A percentile compares a stretch with the other conserved stretches of the same genome.
Evolutionary conservation across 2,888 invertebrate genomes (phyloP).

Genomic region (Eupeodes latifasciatus): DNA sequence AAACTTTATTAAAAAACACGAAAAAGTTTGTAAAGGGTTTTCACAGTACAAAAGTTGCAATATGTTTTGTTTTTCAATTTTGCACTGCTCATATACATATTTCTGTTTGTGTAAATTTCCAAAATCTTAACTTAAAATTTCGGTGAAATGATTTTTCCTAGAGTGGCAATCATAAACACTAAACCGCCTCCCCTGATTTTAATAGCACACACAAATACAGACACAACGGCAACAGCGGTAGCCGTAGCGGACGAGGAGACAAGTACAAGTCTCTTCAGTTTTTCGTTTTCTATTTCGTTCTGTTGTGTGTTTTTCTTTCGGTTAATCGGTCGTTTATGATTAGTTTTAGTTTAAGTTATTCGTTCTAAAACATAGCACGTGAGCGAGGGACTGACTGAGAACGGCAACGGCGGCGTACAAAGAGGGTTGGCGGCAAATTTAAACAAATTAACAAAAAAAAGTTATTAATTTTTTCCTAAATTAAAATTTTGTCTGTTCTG

Average conservation of each 20-base stretch:
- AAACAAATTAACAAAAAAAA: slow-evolving; percentile 40
- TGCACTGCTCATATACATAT: no score
- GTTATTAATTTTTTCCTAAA: slow-evolving; percentile 35
- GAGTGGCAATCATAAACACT: not conserved
- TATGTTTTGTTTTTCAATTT: no score
- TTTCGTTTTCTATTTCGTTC: slow-evolving; percentile 49
- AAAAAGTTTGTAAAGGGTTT: no score
- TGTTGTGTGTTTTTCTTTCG: slow-evolving; percentile 74
- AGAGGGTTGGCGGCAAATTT: slow-evolving; percentile 73
- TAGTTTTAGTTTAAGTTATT: slow-evolving; percentile 75
- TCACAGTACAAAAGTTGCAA: no score
- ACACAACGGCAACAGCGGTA: slow-evolving; percentile 47
- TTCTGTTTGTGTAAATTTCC: no score
- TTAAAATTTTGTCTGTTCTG: slow-evolving; percentile 5
- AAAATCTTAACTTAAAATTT: not conserved
- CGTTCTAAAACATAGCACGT: slow-evolving; percentile 72
- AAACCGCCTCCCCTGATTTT: slow-evolving; percentile 5
- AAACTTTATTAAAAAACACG: no score
- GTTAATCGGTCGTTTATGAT: slow-evolving; percentile 75
- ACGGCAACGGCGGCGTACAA: slow-evolving; percentile 50
- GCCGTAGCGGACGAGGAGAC: slow-evolving; percentile 32
- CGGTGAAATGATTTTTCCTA: not conserved
- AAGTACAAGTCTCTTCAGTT: slow-evolving; percentile 47
- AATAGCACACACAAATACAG: slow-evolving; percentile 30
- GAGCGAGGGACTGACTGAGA: slow-evolving; percentile 65